Evolutionary conservation across 2,797 vertebrate genomes (phyloP), one percentile per base, ranked within the genome.

Genomic region (Heterohyrax brucei): DNA sequence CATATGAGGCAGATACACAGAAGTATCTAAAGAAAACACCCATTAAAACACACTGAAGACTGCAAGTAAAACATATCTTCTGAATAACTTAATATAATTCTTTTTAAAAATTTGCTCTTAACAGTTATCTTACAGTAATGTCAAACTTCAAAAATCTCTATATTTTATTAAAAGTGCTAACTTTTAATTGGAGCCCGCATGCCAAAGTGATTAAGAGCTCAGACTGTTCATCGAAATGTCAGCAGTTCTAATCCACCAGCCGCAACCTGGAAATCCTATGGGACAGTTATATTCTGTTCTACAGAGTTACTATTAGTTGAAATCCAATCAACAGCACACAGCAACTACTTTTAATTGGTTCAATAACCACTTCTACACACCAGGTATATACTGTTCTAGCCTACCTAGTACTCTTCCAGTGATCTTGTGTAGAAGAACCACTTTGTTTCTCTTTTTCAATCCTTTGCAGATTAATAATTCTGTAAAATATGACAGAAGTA

Each of bases 401-500:
- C 10, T 44, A 73, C 9, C 10, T 44, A 73, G 5, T 30, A 53
- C 46, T 91, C 88, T 73, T 91, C 30, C 76, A 56, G 18, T 16
- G 18, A 28, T 44, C 62, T 87, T 87, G 10, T 48, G 9, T 33
- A 78, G 33, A 89, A 82, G 30, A 28, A 68, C 13, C 3, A 72
- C 77, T 83, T 26, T 44, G 21, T 22, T 87, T 72, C 91, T 56
- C 46, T 87, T 85, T 64, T 26, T n/a, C 18, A 75, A 83, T 28
- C 50, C 59, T 53, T 12, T 75, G n/a, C 70, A 30, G 50, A 79
- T 30, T 50, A 21, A 64, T 61, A 78, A 77, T 77, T 94, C 93
- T 72, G 85, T 76, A 80, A 61, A 89, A 64, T 78, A 48, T 22
- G 79, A n/a, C 66, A 66, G 33, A 87, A 93, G 61, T 56, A 56